phyloP scores from a whole-genome alignment of 2,797 vertebrate genomes.

The Myotis pilosus region DNA sequence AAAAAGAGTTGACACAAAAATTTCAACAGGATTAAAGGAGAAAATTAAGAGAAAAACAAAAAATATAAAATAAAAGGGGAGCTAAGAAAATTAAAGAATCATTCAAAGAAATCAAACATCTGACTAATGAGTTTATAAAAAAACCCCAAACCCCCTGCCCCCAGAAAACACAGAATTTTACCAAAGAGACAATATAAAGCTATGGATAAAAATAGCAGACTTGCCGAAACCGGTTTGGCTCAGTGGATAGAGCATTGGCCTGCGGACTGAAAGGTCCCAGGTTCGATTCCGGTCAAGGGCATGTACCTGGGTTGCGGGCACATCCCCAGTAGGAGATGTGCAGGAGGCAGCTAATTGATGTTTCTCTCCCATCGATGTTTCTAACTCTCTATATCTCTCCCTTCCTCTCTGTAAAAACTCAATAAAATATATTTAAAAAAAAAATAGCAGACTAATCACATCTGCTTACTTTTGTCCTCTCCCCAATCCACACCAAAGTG shows the following conservation, averaged over 20 bases:
- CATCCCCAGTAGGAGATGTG: no score
- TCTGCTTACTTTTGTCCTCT: background rate
- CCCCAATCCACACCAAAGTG: background rate
- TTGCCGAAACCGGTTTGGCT: no score
- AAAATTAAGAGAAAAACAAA: conserved; percentile 3
- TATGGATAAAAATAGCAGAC: background rate
- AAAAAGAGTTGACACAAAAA: background rate
- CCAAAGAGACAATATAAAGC: background rate
- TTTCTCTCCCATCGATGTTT: no score
- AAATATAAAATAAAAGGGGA: background rate
- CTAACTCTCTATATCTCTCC: no score
- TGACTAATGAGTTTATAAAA: background rate
- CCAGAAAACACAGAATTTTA: background rate
- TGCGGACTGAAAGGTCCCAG: no score
- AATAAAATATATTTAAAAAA: no score
- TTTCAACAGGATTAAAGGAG: background rate
- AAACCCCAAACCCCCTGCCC: background rate
- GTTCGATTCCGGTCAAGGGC: no score
- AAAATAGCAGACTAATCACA: background rate
- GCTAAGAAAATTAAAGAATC: background rate
- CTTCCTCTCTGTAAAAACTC: no score
- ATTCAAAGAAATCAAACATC: background rate
- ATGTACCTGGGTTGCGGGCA: no score
- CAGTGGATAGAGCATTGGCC: no score
- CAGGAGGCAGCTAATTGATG: no score